phyloP scores from a whole-genome alignment of 1,140 invertebrate species.

The Drosophila repleta region DNA sequence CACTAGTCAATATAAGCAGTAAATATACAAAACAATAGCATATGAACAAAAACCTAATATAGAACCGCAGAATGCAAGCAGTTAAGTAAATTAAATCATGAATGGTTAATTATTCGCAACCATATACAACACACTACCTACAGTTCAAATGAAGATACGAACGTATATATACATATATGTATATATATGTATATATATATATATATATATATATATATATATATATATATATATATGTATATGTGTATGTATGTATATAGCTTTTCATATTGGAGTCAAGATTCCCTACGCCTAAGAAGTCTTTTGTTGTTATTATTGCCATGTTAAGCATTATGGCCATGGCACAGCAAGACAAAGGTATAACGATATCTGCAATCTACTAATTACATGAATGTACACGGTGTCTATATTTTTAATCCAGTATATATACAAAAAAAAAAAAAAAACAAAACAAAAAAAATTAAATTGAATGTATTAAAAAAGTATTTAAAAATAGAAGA shows the following conservation, averaged over 20 bases:
- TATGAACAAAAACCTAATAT: background rate
- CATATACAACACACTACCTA: constrained; percentile 5
- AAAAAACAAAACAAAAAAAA: no score
- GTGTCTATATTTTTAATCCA: constrained; percentile 40
- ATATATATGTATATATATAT: background rate
- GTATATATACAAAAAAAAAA: constrained; percentile 1
- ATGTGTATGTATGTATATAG: background rate
- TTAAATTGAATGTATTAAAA: background rate
- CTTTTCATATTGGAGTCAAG: background rate
- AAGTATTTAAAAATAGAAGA: no score
- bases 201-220: constrained; percentile 8
- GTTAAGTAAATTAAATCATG: no score
- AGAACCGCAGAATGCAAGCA: background rate
- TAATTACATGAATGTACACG: constrained; percentile 14
- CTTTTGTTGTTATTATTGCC: background rate
- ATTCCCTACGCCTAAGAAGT: background rate
- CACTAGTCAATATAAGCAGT: constrained; percentile 30
- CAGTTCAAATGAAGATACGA: background rate
- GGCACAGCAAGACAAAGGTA: constrained; percentile 2
- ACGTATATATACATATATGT: constrained; percentile 2
- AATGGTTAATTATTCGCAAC: no score
- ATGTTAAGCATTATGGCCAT: background rate
- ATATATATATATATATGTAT: no score
- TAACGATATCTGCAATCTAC: constrained; percentile 2
- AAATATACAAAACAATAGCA: constrained; percentile 25